Evolutionary conservation across 2,113 vertebrate genomes (phyloP).

Genomic region (Xiphophorus hellerii): DNA sequence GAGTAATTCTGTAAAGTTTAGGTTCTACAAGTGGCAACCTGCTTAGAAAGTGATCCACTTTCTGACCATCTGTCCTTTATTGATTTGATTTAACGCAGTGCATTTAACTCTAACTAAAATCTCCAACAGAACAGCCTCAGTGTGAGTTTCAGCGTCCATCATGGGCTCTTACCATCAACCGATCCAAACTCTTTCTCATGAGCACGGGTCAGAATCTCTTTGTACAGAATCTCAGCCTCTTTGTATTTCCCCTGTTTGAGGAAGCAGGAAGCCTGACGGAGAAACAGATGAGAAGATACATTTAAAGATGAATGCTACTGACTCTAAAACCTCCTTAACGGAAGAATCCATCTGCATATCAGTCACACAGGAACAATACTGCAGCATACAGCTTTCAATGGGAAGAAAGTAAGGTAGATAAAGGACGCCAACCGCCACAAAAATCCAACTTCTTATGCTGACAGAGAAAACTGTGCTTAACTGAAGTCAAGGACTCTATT

Average conservation of each 20-base stretch:
- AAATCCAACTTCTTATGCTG: not conserved
- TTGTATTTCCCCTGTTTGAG: slow-evolving; percentile 98
- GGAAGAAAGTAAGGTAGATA: not conserved
- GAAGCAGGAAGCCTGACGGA: slow-evolving; percentile 93
- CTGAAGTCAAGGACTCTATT: too few relatives aligned
- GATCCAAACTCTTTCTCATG: slow-evolving; percentile 98
- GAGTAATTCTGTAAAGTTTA: slow-evolving; percentile 18
- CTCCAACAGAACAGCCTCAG: not conserved
- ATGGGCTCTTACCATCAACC: slow-evolving; percentile 89
- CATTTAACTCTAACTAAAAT: not conserved
- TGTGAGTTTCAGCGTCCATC: not conserved
- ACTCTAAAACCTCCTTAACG: slow-evolving; percentile 1
- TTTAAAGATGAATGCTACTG: slow-evolving; percentile 29
- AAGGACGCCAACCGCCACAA: not conserved
- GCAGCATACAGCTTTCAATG: not conserved
- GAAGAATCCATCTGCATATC: not conserved
- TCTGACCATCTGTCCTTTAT: slow-evolving; percentile 47
- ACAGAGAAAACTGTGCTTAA: not conserved
- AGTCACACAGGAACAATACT: not conserved
- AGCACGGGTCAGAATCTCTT: slow-evolving; percentile 97
- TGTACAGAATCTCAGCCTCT: slow-evolving; percentile 95
- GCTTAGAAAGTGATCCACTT: slow-evolving; percentile 60
- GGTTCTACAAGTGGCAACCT: slow-evolving; percentile 38
- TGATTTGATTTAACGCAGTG: slow-evolving; percentile 14
- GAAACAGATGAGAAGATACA: slow-evolving; percentile 25